These are phyloP conservation scores for Papilio demoleus DNA, from an alignment of 2,888 invertebrate genomes.

Conservation along the genomic window DNA sequence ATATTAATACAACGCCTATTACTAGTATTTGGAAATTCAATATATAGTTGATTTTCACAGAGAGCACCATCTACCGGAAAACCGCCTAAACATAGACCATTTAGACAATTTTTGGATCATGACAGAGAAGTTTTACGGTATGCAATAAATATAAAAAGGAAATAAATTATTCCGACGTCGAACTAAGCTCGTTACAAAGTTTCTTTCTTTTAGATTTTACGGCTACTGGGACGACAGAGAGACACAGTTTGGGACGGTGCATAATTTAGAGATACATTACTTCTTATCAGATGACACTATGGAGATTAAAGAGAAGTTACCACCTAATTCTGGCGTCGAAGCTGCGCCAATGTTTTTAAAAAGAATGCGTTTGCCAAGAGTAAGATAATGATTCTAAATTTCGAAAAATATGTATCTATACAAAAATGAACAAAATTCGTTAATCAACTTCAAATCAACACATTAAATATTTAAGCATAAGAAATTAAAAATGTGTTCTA, in stretches of 20 bases:
- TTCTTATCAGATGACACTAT: slow-evolving; percentile 95
- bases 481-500: slow-evolving; percentile 47
- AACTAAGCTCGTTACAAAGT: not conserved
- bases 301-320: slow-evolving; percentile 82
- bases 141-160: too few relatives aligned
- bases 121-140: slow-evolving; percentile 87
- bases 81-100: slow-evolving; percentile 83
- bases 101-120: slow-evolving; percentile 92
- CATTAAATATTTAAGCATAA: not conserved
- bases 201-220: slow-evolving; percentile 25
- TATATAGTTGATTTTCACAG: slow-evolving; percentile 60
- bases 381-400: slow-evolving; percentile 55
- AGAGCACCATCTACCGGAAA: slow-evolving; percentile 54
- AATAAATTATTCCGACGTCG: not conserved
- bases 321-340: slow-evolving; percentile 74
- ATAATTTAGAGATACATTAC: slow-evolving; percentile 88
- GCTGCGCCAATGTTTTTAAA: slow-evolving; percentile 89
- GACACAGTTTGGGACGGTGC: slow-evolving; percentile 88
- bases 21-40: not conserved
- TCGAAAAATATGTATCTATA: too few relatives aligned
- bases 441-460: too few relatives aligned
- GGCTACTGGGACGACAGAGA: slow-evolving; percentile 55
- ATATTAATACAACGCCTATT: not conserved
- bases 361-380: slow-evolving; percentile 90
- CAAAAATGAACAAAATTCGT: too few relatives aligned